Conservation (phyloP, 1,140 invertebrate genomes). For the Ylistrum balloti region DNA sequence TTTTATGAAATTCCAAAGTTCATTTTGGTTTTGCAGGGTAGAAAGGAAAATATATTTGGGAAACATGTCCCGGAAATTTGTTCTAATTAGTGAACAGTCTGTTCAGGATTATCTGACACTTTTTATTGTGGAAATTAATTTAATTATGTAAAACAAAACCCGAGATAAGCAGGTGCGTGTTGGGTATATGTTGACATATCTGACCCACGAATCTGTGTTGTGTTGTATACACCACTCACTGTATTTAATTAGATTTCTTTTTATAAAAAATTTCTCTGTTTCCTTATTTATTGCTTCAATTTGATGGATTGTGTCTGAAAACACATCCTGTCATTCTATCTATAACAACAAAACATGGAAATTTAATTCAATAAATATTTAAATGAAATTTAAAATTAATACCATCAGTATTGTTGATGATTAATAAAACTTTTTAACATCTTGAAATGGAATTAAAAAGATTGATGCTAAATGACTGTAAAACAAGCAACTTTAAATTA, state of each 20-base stretch:
- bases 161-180: background rate
- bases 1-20: background rate
- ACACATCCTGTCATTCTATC: too few species aligned
- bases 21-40: background rate
- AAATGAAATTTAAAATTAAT: background rate
- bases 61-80: slow-evolving; percentile 33
- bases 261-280: background rate
- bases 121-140: slow-evolving; percentile 36
- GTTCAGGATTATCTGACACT: slow-evolving; percentile 17
- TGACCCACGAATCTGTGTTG: background rate
- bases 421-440: background rate
- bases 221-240: background rate
- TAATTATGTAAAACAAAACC: slow-evolving; percentile 40
- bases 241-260: background rate
- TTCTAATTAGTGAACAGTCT: slow-evolving; percentile 33
- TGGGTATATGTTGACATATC: background rate
- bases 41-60: background rate
- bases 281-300: background rate
- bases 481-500: background rate
- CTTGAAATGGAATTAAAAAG: background rate
- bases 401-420: background rate
- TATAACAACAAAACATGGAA: background rate
- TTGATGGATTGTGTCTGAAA: background rate
- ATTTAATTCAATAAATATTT: background rate
- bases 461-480: background rate